phyloP scores from a whole-genome alignment of 2,113 vertebrate genomes.

The Perca fluviatilis region DNA sequence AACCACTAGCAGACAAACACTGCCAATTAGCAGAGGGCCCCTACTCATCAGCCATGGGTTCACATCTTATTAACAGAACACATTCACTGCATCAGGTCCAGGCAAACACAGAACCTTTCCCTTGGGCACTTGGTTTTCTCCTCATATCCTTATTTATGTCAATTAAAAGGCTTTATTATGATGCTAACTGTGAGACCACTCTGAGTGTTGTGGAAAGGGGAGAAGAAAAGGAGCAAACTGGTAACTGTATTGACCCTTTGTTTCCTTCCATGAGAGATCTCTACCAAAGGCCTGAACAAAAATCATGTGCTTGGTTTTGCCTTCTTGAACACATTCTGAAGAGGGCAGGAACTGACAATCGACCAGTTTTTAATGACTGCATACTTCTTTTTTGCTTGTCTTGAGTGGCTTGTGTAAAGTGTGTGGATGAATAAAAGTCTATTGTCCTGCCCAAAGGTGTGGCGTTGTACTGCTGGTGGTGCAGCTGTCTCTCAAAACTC shows the following conservation, averaged over 20 bases:
- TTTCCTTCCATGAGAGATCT: slow-evolving; percentile 68
- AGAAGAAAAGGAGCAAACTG: slow-evolving; percentile 38
- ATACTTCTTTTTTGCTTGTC: slow-evolving; percentile 60
- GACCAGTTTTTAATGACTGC: slow-evolving; percentile 72
- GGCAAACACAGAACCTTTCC: slow-evolving; percentile 76
- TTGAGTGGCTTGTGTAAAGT: slow-evolving; percentile 74
- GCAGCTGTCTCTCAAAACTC: slow-evolving; percentile 70
- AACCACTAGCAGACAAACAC: slow-evolving; percentile 76
- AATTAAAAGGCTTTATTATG: slow-evolving; percentile 79
- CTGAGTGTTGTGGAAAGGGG: slow-evolving; percentile 44
- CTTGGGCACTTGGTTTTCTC: slow-evolving; percentile 65
- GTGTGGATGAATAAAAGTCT: slow-evolving; percentile 68
- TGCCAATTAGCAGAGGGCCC: slow-evolving; percentile 81
- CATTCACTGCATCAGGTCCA: slow-evolving; percentile 69
- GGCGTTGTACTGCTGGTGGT: slow-evolving; percentile 67
- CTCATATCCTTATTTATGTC: slow-evolving; percentile 76
- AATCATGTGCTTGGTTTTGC: slow-evolving; percentile 65
- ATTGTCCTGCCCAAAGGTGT: slow-evolving; percentile 62
- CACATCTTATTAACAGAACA: slow-evolving; percentile 78
- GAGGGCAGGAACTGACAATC: slow-evolving; percentile 67
- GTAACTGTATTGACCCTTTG: slow-evolving; percentile 76
- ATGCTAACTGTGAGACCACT: slow-evolving; percentile 80
- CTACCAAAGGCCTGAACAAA: slow-evolving; percentile 61
- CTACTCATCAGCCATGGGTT: slow-evolving; percentile 76
- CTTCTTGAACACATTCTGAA: slow-evolving; percentile 72